A percentile compares a stretch with the other conserved stretches of the same genome.
phyloP scores from a whole-genome alignment of 2,797 vertebrate genomes.

The Sebastes hopkinsi region DNA sequence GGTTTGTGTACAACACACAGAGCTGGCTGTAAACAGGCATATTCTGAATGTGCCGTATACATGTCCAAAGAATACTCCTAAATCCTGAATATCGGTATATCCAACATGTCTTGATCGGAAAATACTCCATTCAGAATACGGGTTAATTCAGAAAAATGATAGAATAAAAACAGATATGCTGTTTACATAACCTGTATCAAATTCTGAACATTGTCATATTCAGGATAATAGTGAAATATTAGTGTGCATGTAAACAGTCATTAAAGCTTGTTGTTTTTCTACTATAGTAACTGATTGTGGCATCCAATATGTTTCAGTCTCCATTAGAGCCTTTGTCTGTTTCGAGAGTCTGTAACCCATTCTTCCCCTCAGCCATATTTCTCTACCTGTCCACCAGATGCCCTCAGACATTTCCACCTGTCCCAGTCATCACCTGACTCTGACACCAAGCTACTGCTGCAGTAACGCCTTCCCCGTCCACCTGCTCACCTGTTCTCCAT shows the following conservation, averaged over 20 bases:
- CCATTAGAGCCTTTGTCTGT: neutral
- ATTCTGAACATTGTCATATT: neutral
- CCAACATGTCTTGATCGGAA: neutral
- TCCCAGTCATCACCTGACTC: neutral
- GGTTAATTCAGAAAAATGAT: neutral
- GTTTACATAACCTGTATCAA: neutral
- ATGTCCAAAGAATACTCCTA: neutral
- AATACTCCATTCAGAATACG: neutral
- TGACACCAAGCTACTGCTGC: neutral
- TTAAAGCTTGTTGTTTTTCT: neutral
- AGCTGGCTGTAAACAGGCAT: neutral
- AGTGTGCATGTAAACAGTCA: neutral
- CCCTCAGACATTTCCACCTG: neutral
- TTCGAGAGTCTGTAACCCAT: neutral
- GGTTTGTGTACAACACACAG: neutral
- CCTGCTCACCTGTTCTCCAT: neutral
- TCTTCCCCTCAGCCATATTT: neutral
- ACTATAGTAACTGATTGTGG: neutral
- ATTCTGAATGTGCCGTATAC: neutral
- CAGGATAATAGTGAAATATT: neutral
- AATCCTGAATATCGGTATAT: neutral
- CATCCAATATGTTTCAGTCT: neutral
- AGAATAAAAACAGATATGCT: too few species aligned
- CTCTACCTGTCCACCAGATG: neutral
- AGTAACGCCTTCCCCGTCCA: neutral